Percentiles rank a stretch among this genome's conserved stretches.
These are phyloP conservation scores for Polietes domitor DNA, from an alignment of 2,888 invertebrate genomes.

Conservation along the genomic window DNA sequence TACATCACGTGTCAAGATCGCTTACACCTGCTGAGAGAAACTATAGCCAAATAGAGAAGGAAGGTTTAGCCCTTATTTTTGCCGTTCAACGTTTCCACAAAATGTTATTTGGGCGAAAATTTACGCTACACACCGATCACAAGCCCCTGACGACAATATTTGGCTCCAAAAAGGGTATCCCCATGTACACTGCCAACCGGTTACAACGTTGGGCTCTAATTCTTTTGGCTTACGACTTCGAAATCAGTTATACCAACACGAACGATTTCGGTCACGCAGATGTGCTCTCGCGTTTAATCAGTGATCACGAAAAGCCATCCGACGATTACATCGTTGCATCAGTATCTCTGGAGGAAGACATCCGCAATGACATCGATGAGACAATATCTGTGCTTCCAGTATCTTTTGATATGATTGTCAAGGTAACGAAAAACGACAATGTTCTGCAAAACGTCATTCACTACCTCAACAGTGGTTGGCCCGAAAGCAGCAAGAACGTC, in stretches of 20 bases:
- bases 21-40: slow-evolving; percentile 70
- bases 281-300: background rate
- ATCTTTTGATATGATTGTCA: too few relatives aligned
- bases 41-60: slow-evolving; percentile 62
- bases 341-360: too few relatives aligned
- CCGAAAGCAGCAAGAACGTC: too few relatives aligned
- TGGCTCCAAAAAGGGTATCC: slow-evolving; percentile 70
- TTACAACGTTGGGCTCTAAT: slow-evolving; percentile 68
- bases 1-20: slow-evolving; percentile 16
- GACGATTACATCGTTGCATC: too few relatives aligned
- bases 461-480: too few relatives aligned
- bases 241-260: slow-evolving; percentile 20
- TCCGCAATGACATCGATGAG: too few relatives aligned
- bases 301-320: slow-evolving; percentile 13
- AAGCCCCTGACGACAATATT: slow-evolving; percentile 72
- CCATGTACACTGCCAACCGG: slow-evolving; percentile 64
- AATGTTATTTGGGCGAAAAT: slow-evolving; percentile 48
- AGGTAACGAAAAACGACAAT: too few relatives aligned
- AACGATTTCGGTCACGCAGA: slow-evolving; percentile 28
- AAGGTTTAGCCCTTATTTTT: slow-evolving; percentile 50
- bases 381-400: too few relatives aligned
- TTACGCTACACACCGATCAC: slow-evolving; percentile 73
- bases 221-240: slow-evolving; percentile 19
- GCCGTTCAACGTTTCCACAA: slow-evolving; percentile 52
- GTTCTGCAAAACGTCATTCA: too few relatives aligned